A percentile compares a stretch with the other conserved stretches of the same genome.
Evolutionary conservation across 2,797 vertebrate genomes (phyloP).

Genomic region (Anabas testudineus): DNA sequence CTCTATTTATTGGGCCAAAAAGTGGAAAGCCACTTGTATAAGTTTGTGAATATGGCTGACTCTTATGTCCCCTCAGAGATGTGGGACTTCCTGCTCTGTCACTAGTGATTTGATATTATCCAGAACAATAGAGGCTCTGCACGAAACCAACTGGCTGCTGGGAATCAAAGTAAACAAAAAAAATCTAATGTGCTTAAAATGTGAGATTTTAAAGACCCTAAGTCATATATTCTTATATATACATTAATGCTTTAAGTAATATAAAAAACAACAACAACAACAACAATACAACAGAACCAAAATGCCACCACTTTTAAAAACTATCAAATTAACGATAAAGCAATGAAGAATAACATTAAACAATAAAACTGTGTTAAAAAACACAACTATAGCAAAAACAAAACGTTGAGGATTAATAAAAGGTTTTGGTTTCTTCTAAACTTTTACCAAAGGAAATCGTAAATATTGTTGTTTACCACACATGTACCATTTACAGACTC

Average conservation of each 20-base stretch:
- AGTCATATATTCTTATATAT: too few species aligned
- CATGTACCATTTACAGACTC: background rate
- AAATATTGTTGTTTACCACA: background rate
- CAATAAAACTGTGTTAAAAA: background rate
- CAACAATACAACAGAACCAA: background rate
- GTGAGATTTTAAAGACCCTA: background rate
- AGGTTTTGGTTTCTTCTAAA: background rate
- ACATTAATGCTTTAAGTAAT: too few species aligned
- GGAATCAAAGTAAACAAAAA: background rate
- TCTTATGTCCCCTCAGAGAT: slow-evolving; percentile 38
- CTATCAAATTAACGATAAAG: background rate
- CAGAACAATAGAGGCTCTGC: slow-evolving; percentile 35
- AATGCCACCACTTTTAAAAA: background rate
- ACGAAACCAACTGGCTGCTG: background rate
- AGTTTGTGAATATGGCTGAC: slow-evolving; percentile 22
- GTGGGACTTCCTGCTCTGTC: slow-evolving; percentile 57
- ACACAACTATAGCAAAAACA: background rate
- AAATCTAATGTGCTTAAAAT: background rate
- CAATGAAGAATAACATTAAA: background rate
- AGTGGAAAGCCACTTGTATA: slow-evolving; percentile 8
- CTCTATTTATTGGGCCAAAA: slow-evolving; percentile 19
- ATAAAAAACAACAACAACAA: too few species aligned
- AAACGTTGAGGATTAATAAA: background rate
- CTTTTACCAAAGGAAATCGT: background rate
- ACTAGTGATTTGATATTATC: slow-evolving; percentile 61